phyloP scores from a whole-genome alignment of 2,797 vertebrate species.

The Notolepis coatsorum region DNA sequence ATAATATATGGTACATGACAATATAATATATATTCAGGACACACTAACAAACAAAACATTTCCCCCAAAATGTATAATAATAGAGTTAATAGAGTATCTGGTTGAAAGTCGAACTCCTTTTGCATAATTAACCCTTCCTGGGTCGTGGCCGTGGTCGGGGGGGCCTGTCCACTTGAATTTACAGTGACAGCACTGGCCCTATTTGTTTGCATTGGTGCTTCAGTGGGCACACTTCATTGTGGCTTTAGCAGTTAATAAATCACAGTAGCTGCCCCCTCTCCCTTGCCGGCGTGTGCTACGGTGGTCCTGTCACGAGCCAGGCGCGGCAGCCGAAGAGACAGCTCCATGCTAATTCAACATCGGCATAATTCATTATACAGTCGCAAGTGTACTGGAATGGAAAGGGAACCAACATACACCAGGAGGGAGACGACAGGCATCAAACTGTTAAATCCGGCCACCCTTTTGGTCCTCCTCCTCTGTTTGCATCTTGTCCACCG shows the following conservation, averaged over 20 bases:
- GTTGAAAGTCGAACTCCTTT: constrained; percentile 46
- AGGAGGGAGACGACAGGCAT: constrained; percentile 72
- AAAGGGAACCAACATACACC: constrained; percentile 77
- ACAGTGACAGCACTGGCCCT: constrained; percentile 70
- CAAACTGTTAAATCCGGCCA: constrained; percentile 77
- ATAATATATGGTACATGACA: background rate
- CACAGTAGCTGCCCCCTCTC: constrained; percentile 62
- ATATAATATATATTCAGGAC: background rate
- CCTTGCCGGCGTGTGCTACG: constrained; percentile 63
- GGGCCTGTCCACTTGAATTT: constrained; percentile 70
- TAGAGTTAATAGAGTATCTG: constrained; percentile 10
- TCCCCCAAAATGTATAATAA: constrained; percentile 25
- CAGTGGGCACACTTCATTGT: constrained; percentile 75
- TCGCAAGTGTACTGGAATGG: constrained; percentile 79
- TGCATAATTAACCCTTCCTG: constrained; percentile 78
- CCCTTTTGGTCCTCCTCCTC: constrained; percentile 60
- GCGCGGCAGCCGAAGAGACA: constrained; percentile 72
- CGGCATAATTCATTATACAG: constrained; percentile 86
- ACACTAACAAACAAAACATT: constrained; percentile 11
- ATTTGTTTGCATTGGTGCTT: constrained; percentile 80
- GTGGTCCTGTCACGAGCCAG: constrained; percentile 81
- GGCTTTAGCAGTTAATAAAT: constrained; percentile 83
- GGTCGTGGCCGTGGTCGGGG: constrained; percentile 49
- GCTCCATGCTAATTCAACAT: constrained; percentile 87
- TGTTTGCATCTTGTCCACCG: constrained; percentile 59